Evolutionary conservation across 2,888 invertebrate genomes (phyloP), one percentile per base, ranked within the genome.

Genomic region (Agonopterix arenella): DNA sequence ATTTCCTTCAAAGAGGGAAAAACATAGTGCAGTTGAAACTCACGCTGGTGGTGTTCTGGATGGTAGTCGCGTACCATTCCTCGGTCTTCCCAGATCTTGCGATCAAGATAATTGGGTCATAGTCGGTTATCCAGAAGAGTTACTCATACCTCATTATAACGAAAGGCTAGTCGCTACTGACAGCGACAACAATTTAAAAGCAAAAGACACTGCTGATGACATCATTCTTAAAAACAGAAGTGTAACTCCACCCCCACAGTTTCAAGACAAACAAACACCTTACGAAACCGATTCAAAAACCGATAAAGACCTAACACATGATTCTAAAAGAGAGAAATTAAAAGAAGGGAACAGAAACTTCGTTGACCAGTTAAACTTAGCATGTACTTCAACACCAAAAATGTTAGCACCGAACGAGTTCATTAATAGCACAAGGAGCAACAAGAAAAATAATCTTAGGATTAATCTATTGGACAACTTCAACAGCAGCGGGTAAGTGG

Each of bases 341-440:
- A 89, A 89, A 84, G 76, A 76, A 13, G 71, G 79, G 10, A 73
- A 79, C 47, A 59, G 80, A 46, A 76, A 84, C 56, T 89, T 89
- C 47, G 67, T 66, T 44, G 89, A 89, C 51, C 88, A 89, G 52
- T 64, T 89, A 54, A 82, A 88, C 58, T 59, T 86, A 56, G 88
- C 81, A 41, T 89, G 88, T 59, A 88, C 84, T 1, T 90, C 90
- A 0, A 90, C 90, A 41, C 90, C 90, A 46, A 90, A 88, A 70
- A 88, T 89, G 81, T 63, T 89, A 48, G 76, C 83, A 46, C 85
- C 89, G 36, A 73, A 81, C 49, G 85, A 89, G 52, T 84, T 76
- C 53, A 72, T 84, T 70, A 79, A 77, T 49, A 69, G 70, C 49
- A 63, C 70, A 54, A 76, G 60, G 49, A 80, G 70, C 54, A 73